Conservation (phyloP, 2,113 vertebrate genomes). For the Aphelocoma coerulescens region DNA sequence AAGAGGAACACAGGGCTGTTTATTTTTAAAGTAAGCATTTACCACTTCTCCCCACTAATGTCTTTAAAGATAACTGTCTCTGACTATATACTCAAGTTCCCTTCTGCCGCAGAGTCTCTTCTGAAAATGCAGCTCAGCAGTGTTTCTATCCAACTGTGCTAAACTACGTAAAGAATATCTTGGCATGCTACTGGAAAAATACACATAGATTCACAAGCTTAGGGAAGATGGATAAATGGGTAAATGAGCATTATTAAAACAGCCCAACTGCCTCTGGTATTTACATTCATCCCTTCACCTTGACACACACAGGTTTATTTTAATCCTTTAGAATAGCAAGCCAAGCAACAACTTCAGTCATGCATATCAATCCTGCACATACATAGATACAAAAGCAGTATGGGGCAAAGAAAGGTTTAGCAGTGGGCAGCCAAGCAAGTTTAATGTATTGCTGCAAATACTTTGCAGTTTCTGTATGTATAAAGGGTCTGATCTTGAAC, state of each 20-base stretch:
- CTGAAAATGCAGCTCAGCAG: neutral
- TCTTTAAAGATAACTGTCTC: neutral
- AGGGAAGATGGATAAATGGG: neutral
- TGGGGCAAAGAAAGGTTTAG: neutral
- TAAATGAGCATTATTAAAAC: neutral
- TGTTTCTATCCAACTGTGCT: neutral
- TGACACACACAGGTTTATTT: neutral
- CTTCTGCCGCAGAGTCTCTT: neutral
- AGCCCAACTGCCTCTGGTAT: neutral
- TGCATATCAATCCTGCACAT: neutral
- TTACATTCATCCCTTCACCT: neutral
- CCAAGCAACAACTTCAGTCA: neutral
- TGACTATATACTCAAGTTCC: neutral
- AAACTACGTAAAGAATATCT: fast-evolving
- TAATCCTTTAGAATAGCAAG: neutral
- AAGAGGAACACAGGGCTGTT: neutral
- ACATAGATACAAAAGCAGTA: neutral
- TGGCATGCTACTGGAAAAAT: neutral
- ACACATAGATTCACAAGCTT: neutral
- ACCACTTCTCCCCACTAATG: neutral
- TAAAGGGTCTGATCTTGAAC: neutral
- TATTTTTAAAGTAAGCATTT: neutral
- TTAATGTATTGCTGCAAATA: neutral
- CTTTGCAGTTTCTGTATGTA: neutral
- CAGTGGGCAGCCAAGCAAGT: neutral